phyloP scores from a whole-genome alignment of 2,797 vertebrate species.

The Sciaenops ocellatus region DNA sequence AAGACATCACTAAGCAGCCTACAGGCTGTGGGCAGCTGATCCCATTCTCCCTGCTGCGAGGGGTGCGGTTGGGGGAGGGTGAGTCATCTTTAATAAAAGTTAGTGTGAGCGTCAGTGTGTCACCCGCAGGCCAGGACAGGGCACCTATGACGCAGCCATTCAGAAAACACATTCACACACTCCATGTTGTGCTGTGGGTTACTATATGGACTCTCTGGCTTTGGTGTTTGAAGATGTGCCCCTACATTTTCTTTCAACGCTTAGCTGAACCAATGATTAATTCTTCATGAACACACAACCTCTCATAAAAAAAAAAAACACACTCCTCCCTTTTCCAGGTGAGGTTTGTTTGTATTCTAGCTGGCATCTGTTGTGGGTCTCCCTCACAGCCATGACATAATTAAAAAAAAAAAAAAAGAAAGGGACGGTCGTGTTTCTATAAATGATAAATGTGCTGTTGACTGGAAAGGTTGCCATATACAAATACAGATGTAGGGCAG shows the following conservation, averaged over 20 bases:
- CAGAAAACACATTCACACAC: constrained; percentile 19
- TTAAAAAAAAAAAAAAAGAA: not conserved
- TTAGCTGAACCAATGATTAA: not conserved
- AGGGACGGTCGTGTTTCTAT: constrained; percentile 35
- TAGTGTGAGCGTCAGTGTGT: constrained; percentile 52
- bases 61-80: constrained; percentile 41
- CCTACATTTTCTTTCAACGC: constrained; percentile 5
- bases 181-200: not conserved
- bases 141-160: constrained; percentile 35
- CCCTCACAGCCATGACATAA: constrained; percentile 26
- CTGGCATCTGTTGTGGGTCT: constrained; percentile 48
- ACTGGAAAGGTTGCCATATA: constrained; percentile 31
- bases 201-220: not conserved
- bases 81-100: constrained; percentile 73
- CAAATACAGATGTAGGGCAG: constrained; percentile 49
- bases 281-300: not conserved
- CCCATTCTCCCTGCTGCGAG: constrained; percentile 52
- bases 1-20: constrained; percentile 44
- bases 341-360: constrained; percentile 55
- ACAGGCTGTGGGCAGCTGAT: constrained; percentile 54
- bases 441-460: constrained; percentile 47
- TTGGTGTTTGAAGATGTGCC: not conserved
- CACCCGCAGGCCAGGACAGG: constrained; percentile 57
- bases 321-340: constrained; percentile 39
- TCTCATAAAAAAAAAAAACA: constrained; percentile 14